Conservation (phyloP, 1,140 invertebrate species). For the Chrysoperla carnea region DNA sequence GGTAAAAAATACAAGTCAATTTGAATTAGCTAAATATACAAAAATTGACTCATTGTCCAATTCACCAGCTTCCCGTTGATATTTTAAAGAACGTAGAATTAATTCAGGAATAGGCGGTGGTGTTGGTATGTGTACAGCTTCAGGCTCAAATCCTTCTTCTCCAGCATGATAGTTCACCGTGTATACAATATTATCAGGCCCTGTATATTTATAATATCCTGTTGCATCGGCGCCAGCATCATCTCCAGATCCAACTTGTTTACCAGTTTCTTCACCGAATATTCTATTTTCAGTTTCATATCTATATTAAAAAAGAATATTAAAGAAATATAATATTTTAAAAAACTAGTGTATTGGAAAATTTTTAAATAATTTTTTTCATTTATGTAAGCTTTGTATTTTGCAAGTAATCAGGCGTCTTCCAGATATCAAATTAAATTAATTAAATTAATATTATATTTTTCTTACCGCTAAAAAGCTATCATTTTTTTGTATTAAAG, state of each 20-base stretch:
- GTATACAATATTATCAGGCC: slow-evolving; percentile 30
- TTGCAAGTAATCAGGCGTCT: too few species aligned
- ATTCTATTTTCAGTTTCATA: slow-evolving; percentile 18
- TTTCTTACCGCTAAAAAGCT: too few species aligned
- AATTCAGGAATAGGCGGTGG: slow-evolving; percentile 27
- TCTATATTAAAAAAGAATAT: slow-evolving; percentile 3
- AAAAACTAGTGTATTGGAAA: too few species aligned
- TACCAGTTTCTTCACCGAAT: slow-evolving; percentile 18
- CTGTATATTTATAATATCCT: slow-evolving; percentile 33
- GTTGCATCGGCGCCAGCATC: slow-evolving; percentile 32
- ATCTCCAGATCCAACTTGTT: slow-evolving; percentile 24
- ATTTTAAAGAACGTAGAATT: slow-evolving; percentile 24
- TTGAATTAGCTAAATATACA: too few species aligned
- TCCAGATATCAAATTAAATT: too few species aligned
- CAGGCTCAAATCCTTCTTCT: slow-evolving; percentile 31
- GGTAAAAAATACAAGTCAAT: too few species aligned
- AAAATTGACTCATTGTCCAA: too few species aligned
- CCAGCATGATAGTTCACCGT: slow-evolving; percentile 34
- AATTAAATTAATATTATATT: too few species aligned
- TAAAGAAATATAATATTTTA: too few species aligned
- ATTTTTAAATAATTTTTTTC: too few species aligned
- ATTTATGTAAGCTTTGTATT: too few species aligned
- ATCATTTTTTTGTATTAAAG: too few species aligned
- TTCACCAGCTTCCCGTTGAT: slow-evolving; percentile 20
- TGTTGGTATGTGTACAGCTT: slow-evolving; percentile 28